Evolutionary conservation across 1,140 invertebrate genomes (phyloP).

Genomic region (Steinernema feltiae): DNA sequence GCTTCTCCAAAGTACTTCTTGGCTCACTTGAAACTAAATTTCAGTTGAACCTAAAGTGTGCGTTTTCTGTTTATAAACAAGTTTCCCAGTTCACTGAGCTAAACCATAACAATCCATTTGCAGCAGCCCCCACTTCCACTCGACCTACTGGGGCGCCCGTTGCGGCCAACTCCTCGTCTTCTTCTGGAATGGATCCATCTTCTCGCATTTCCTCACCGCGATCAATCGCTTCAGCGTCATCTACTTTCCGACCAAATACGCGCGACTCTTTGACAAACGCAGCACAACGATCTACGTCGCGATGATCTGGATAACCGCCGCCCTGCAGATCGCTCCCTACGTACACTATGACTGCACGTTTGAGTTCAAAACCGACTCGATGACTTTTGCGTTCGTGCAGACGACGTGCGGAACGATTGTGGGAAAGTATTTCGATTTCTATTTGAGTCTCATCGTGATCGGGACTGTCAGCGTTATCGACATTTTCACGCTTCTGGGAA

Average conservation of each 20-base stretch:
- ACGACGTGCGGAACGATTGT: neutral
- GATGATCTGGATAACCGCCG: neutral
- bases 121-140: neutral
- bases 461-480: neutral
- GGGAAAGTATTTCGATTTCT: neutral
- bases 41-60: no score
- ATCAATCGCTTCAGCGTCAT: neutral
- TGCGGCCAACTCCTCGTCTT: neutral
- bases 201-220: neutral
- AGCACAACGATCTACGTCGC: neutral
- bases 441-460: neutral
- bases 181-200: neutral
- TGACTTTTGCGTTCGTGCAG: neutral
- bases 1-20: no score
- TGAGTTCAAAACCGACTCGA: neutral
- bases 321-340: neutral
- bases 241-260: neutral
- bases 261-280: neutral
- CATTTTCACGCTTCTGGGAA: neutral
- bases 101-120: neutral
- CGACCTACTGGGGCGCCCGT: conserved; percentile 1
- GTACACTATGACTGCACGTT: neutral
- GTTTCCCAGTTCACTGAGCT: no score
- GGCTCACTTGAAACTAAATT: no score
- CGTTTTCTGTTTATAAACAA: no score